Evolutionary conservation across 2,113 vertebrate genomes (phyloP).

Genomic region (Ia io): DNA sequence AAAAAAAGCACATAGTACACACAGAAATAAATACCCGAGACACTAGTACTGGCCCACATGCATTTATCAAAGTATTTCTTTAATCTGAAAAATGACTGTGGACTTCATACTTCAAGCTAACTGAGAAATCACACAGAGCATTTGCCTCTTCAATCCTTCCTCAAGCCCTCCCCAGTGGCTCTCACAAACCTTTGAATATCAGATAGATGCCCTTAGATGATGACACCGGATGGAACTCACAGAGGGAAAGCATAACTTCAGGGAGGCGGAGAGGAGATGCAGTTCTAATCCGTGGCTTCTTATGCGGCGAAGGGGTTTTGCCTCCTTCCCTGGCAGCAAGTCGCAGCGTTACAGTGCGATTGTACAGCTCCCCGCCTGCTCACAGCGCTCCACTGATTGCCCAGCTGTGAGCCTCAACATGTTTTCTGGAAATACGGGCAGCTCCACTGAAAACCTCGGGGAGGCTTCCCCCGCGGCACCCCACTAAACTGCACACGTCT

Average conservation of each 20-base stretch:
- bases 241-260: conserved; percentile 60
- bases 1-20: conserved; percentile 1
- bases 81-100: conserved; percentile 58
- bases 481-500: conserved; percentile 70
- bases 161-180: background rate
- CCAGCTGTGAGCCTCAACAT: conserved; percentile 50
- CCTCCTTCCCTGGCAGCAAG: conserved; percentile 46
- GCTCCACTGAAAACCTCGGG: conserved; percentile 64
- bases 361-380: conserved; percentile 51
- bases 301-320: background rate
- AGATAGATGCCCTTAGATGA: conserved; percentile 60
- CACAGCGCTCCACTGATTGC: conserved; percentile 52
- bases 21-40: background rate
- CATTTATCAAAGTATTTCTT: conserved; percentile 18
- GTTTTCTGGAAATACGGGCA: conserved; percentile 70
- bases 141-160: conserved; percentile 55
- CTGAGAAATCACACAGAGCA: conserved; percentile 57
- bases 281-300: background rate
- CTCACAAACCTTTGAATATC: conserved; percentile 60
- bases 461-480: conserved; percentile 63
- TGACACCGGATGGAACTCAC: conserved; percentile 56
- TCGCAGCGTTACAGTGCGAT: conserved; percentile 53
- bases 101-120: conserved; percentile 73
- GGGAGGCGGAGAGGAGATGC: background rate
- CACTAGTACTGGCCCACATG: background rate